Base-by-base conservation (phyloP, 2,797 vertebrate species). In the Sebastes taczanowskii region DNA sequence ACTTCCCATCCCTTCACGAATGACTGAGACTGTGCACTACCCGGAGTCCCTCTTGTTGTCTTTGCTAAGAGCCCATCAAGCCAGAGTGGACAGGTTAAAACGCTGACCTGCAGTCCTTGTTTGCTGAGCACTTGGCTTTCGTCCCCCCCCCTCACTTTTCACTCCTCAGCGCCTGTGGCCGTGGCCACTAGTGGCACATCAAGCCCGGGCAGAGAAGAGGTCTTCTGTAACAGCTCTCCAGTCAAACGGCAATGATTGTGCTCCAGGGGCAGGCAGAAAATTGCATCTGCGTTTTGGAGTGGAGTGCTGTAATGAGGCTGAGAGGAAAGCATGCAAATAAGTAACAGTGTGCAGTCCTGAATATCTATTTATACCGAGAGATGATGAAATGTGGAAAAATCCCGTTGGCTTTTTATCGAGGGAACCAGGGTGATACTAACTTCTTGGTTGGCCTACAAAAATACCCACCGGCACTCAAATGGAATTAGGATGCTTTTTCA, bases 181-280 rank as follows among this genome's bases (percentile, higher is more conserved):
- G 52, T 74, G 27, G 46, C 80, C 71, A 85, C 60, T 80, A 58
- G 77, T 80, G 46, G 80, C 77, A 83, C 80, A 83, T 86, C 34
- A 71, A 86, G 84, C 68, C 78, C 63, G 55, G 63, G 74, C 86
- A 49, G 42, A 49, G 72, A 83, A 86, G 87, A 89, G 80, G 78
- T 73, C 74, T 86, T 73, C 81, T 83, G 78, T 71, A 38, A 38
- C 78, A 85, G 83, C 80, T 91, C 83, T 93, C 89, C 78, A 91
- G 83, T 91, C 82, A 92, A 85, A 90, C 25, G 58, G 77, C 64
- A 91, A 71, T 78, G 74, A 90, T 88, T 86, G 78, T 73, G 84
- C 90, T 84, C 25, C 79, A 72, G 80, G 80, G 78, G 88, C 74
- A 84, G 71, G 79, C 78, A 80, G 23, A 85, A 85, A 85, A 88